A percentile compares a stretch with the other conserved stretches of the same genome.
These are phyloP conservation scores for Peromyscus aztecus DNA, from an alignment of 2,797 vertebrate species.

Conservation along the genomic window DNA sequence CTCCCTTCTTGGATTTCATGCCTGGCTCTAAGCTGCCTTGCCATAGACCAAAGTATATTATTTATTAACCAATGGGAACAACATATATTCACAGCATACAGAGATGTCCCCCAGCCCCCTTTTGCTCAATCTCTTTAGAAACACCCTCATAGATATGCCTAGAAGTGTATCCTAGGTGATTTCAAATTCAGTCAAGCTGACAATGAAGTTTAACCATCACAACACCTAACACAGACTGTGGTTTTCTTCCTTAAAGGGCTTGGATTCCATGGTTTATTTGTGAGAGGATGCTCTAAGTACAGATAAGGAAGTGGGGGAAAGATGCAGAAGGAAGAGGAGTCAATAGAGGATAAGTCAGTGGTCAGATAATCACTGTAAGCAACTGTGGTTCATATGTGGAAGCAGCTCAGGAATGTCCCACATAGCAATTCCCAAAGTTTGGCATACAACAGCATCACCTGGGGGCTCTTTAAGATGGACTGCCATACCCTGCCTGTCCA, in stretches of 20 bases:
- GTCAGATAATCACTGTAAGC: background rate
- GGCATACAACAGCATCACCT: background rate
- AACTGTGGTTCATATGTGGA: background rate
- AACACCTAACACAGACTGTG: background rate
- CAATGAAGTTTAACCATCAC: background rate
- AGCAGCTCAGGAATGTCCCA: background rate
- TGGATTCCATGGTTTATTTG: background rate
- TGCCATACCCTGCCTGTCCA: background rate
- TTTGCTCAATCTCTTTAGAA: background rate
- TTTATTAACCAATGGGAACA: no score
- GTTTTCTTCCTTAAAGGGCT: background rate
- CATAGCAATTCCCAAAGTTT: background rate
- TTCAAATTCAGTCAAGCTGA: background rate
- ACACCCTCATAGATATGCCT: background rate
- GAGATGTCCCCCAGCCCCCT: no score
- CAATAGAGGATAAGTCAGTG: background rate
- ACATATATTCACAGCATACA: no score
- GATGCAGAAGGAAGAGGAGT: background rate
- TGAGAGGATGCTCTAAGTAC: background rate
- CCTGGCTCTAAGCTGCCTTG: no score
- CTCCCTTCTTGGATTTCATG: no score
- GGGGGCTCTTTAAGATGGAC: background rate
- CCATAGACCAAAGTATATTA: no score
- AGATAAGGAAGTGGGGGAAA: background rate
- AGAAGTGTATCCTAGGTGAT: background rate